Evolutionary conservation across 2,113 vertebrate genomes (phyloP), one percentile per base, ranked within the genome.

Genomic region (Potamarius usumacintae): DNA sequence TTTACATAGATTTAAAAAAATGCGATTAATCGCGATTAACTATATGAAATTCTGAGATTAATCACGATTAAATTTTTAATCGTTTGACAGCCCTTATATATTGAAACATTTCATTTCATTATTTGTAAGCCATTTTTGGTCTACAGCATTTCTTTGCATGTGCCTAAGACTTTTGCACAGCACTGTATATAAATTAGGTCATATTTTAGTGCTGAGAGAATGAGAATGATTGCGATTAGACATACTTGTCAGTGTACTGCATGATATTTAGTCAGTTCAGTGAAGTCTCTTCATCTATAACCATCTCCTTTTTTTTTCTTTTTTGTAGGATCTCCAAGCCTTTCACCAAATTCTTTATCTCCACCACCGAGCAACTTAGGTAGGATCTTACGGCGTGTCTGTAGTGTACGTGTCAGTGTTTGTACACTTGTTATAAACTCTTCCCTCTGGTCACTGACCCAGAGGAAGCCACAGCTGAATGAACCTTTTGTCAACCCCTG

Each of bases 331-430:
- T 99, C 98, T 92, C 97, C 98, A 82, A 98, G 97, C 93, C 92
- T 99, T 86, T 99, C 98, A 81, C 98, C 98, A 2, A 99, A 99
- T 92, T 97, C 98, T 1, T 97, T 99, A 92, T 99, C 98, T 91
- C 98, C 98, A 82, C 95, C 97, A 89, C 98, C 99, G 92, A 99
- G 92, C 91, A 99, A 97, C 91, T 93, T 99, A 93, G 98, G 98
- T 99, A 93, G 97, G 96, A 58, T n/a, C 48, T 17, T 53, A 65
- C 1, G 27, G 50, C 25, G n/a, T 80, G 50, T 22, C 0, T 88
- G 42, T 90, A 55, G 48, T 57, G 48, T 72, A 58, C 69, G 62
- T 63, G 82, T 71, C 22, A 53, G 27, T 85, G 50, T 89, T 30
- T 76, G 53, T 88, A 62, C 42, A 25, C 69, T 72, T 63, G 76